Evolutionary conservation across 2,888 invertebrate genomes (phyloP).

Genomic region (Silvanus unidentatus): DNA sequence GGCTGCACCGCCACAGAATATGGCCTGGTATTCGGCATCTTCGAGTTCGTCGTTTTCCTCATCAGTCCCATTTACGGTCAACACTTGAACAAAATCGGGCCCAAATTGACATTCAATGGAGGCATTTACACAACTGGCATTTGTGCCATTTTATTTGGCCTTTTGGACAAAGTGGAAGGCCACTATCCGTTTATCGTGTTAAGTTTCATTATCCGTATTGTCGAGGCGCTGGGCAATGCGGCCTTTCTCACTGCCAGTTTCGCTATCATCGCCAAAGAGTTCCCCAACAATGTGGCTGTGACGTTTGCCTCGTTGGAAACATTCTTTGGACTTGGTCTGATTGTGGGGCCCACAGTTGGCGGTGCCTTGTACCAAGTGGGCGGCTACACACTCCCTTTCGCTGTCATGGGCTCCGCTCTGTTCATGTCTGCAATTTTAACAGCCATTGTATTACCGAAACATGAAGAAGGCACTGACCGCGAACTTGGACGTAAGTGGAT

Average conservation of each 20-base stretch:
- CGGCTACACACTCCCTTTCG: constrained; percentile 76
- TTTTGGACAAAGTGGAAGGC: constrained; percentile 64
- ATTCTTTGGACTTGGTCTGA: constrained; percentile 80
- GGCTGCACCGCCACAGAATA: constrained; percentile 76
- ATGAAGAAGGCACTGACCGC: constrained; percentile 53
- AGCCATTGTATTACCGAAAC: constrained; percentile 64
- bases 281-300: constrained; percentile 77
- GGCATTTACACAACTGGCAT: constrained; percentile 79
- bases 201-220: constrained; percentile 72
- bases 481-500: constrained; percentile 55
- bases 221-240: constrained; percentile 82
- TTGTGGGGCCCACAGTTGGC: constrained; percentile 86
- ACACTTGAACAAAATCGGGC: constrained; percentile 69
- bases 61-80: constrained; percentile 79
- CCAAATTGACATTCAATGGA: constrained; percentile 73
- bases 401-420: constrained; percentile 67
- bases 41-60: constrained; percentile 76
- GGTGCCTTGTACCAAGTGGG: constrained; percentile 75
- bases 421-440: constrained; percentile 72
- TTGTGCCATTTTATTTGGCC: constrained; percentile 75
- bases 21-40: constrained; percentile 81
- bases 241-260: constrained; percentile 82
- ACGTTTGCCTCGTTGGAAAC: constrained; percentile 83
- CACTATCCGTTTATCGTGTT: constrained; percentile 68
- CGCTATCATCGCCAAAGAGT: constrained; percentile 81